Conservation (phyloP, 2,888 invertebrate genomes). For the Stratiomys singularior region DNA sequence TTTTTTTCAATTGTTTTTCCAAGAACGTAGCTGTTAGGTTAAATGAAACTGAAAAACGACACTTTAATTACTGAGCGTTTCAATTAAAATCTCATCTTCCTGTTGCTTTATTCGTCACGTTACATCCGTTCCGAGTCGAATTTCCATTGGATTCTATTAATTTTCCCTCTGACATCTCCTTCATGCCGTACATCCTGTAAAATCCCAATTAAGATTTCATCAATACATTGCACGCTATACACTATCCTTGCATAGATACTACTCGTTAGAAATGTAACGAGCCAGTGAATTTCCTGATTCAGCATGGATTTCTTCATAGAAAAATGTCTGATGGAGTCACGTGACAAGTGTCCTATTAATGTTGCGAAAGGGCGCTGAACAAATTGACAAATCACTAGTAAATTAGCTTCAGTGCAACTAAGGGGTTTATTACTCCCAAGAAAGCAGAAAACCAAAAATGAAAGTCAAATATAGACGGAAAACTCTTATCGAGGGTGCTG, state of each 20-base stretch:
- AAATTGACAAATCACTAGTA: background rate
- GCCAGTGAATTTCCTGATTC: background rate
- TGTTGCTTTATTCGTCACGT: no score
- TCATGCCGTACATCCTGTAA: background rate
- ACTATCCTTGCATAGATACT: background rate
- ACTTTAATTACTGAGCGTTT: no score
- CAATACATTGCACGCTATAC: background rate
- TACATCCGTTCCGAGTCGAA: no score
- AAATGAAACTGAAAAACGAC: no score
- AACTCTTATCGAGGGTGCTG: background rate
- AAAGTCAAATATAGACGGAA: background rate
- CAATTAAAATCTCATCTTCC: no score
- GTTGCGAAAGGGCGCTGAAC: background rate
- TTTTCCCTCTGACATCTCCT: no score
- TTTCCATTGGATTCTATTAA: no score
- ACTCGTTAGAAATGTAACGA: background rate
- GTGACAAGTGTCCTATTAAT: background rate
- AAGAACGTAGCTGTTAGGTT: no score
- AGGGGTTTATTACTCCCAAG: background rate
- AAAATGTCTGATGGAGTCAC: background rate
- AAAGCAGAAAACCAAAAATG: background rate
- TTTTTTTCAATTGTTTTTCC: no score
- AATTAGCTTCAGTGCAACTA: constrained; percentile 7
- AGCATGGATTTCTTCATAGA: background rate
- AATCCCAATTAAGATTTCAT: background rate